A percentile compares a stretch with the other conserved stretches of the same genome.
phyloP scores from a whole-genome alignment of 2,113 vertebrate species.

The Bos javanicus region DNA sequence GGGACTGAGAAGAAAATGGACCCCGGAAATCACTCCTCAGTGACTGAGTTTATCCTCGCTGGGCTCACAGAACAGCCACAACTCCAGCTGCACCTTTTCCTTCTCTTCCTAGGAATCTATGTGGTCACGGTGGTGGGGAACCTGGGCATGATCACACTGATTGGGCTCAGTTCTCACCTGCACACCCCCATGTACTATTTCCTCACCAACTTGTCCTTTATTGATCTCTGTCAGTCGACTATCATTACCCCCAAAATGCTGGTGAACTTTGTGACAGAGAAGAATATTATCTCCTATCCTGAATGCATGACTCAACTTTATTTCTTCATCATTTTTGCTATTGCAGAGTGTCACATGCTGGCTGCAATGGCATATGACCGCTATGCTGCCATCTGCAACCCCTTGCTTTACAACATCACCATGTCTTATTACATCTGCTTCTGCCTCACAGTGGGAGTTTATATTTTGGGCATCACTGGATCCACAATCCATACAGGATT shows the following conservation, averaged over 20 bases:
- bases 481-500: background rate
- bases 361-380: conserved; percentile 44
- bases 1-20: background rate
- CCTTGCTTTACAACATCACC: conserved; percentile 8
- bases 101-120: background rate
- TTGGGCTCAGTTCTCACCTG: background rate
- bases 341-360: conserved; percentile 38
- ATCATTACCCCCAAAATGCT: conserved; percentile 79
- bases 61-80: background rate
- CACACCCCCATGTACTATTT: background rate
- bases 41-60: background rate
- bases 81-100: background rate
- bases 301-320: conserved; percentile 76
- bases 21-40: background rate
- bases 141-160: background rate
- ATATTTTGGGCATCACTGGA: background rate
- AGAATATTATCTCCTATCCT: conserved; percentile 66
- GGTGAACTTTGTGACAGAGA: conserved; percentile 65
- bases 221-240: conserved; percentile 9
- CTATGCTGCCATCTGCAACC: conserved; percentile 42
- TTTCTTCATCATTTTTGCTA: background rate
- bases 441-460: background rate
- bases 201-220: background rate
- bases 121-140: background rate
- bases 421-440: conserved; percentile 4